These are phyloP conservation scores for Octodon degus DNA, from an alignment of 2,113 vertebrate genomes.

Conservation along the genomic window DNA sequence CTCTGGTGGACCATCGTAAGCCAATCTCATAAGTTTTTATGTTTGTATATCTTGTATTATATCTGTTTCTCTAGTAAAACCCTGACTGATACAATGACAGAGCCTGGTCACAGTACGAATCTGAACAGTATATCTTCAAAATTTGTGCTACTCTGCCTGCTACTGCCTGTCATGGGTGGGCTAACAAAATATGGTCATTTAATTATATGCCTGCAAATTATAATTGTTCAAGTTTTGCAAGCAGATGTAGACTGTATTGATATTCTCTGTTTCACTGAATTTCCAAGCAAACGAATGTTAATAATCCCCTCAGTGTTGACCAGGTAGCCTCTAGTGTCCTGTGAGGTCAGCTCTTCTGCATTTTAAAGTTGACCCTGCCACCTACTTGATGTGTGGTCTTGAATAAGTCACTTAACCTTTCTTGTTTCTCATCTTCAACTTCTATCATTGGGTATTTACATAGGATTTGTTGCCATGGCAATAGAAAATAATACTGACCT, in stretches of 20 bases:
- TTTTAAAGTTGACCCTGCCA: constrained; percentile 61
- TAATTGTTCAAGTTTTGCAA: constrained; percentile 63
- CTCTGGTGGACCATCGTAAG: neutral
- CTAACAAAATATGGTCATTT: neutral
- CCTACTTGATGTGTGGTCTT: constrained; percentile 72
- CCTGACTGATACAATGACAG: neutral
- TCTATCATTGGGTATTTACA: constrained; percentile 67
- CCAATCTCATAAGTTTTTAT: neutral
- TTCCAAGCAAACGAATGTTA: constrained; percentile 59
- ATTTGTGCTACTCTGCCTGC: neutral
- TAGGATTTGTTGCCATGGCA: constrained; percentile 78
- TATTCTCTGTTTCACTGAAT: constrained; percentile 67
- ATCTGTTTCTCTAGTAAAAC: neutral
- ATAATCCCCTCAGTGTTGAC: neutral
- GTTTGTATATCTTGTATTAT: neutral
- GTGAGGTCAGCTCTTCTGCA: constrained; percentile 39
- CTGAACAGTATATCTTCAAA: neutral
- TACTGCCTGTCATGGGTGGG: neutral
- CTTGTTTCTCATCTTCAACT: constrained; percentile 68
- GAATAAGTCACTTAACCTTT: constrained; percentile 79
- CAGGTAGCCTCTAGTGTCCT: constrained; percentile 19
- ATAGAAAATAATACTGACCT: constrained; percentile 80
- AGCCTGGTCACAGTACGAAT: neutral
- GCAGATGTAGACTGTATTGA: constrained; percentile 10
- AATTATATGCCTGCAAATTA: constrained; percentile 46